These are phyloP conservation scores for Amiota communis DNA, from an alignment of 2,888 invertebrate species.

Conservation along the genomic window DNA sequence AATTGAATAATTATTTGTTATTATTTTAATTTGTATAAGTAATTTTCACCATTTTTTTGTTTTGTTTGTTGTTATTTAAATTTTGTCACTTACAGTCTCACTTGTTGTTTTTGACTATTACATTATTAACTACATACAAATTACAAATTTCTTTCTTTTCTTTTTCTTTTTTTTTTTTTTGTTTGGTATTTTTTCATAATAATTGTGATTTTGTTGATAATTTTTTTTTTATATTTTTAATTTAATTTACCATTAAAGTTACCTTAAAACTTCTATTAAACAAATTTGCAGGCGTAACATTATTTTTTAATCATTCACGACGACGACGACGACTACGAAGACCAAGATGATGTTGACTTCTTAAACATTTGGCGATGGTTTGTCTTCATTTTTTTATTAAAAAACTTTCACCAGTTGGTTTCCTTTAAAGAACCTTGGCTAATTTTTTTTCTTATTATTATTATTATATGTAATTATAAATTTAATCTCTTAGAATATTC, in stretches of 20 bases:
- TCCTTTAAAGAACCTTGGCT: slow-evolving; percentile 34
- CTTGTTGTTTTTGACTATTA: slow-evolving; percentile 54
- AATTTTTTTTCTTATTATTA: not conserved
- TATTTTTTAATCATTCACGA: slow-evolving; percentile 36
- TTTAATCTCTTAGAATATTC: slow-evolving; percentile 2
- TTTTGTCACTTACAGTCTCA: slow-evolving; percentile 58
- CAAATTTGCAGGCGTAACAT: slow-evolving; percentile 54
- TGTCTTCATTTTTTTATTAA: slow-evolving; percentile 21
- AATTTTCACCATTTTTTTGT: slow-evolving; percentile 27
- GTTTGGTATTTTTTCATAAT: slow-evolving; percentile 45
- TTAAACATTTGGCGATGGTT: slow-evolving; percentile 43
- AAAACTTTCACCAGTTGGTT: slow-evolving; percentile 6
- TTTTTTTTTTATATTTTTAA: slow-evolving; percentile 47
- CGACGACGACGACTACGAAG: slow-evolving; percentile 39
- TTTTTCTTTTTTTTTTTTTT: slow-evolving; percentile 38
- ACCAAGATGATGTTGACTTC: slow-evolving; percentile 29
- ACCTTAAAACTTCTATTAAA: slow-evolving; percentile 42
- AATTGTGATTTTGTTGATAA: slow-evolving; percentile 42
- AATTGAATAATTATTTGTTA: not conserved
- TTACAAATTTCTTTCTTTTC: slow-evolving; percentile 18
- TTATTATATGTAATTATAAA: not conserved
- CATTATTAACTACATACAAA: slow-evolving; percentile 3
- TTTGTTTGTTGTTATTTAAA: slow-evolving; percentile 53
- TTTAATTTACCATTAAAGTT: slow-evolving; percentile 44
- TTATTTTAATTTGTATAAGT: not conserved